Conservation (phyloP, 2,888 invertebrate species). For the Netelia fuscicornis region DNA sequence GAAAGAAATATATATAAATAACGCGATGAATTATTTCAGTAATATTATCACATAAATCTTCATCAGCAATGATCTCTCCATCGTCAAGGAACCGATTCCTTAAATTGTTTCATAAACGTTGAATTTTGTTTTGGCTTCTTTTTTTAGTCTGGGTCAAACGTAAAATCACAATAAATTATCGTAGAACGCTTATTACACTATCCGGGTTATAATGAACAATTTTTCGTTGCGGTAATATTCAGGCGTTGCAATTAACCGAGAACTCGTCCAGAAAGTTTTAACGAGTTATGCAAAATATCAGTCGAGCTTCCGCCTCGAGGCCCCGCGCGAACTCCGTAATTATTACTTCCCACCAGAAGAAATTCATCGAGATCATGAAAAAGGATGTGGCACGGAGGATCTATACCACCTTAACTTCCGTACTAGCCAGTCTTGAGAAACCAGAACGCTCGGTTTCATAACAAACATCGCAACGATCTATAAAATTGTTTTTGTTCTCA, state of each 20-base stretch:
- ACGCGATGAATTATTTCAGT: neutral
- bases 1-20: neutral
- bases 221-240: neutral
- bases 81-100: neutral
- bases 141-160: neutral
- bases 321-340: conserved; percentile 41
- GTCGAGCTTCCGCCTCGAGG: conserved; percentile 52
- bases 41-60: neutral
- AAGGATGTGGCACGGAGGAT: conserved; percentile 17
- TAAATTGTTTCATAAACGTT: neutral
- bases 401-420: conserved; percentile 56
- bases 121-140: neutral
- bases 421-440: conserved; percentile 47
- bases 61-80: neutral
- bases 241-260: conserved; percentile 36
- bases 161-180: neutral
- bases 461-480: conserved; percentile 2
- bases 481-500: neutral
- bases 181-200: neutral
- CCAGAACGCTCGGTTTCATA: conserved; percentile 33
- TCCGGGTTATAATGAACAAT: neutral
- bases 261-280: conserved; percentile 47
- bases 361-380: conserved; percentile 41
- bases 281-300: conserved; percentile 46
- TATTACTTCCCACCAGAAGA: conserved; percentile 54